Conservation (phyloP, 2,797 vertebrate genomes). For the Chiroxiphia lanceolata region DNA sequence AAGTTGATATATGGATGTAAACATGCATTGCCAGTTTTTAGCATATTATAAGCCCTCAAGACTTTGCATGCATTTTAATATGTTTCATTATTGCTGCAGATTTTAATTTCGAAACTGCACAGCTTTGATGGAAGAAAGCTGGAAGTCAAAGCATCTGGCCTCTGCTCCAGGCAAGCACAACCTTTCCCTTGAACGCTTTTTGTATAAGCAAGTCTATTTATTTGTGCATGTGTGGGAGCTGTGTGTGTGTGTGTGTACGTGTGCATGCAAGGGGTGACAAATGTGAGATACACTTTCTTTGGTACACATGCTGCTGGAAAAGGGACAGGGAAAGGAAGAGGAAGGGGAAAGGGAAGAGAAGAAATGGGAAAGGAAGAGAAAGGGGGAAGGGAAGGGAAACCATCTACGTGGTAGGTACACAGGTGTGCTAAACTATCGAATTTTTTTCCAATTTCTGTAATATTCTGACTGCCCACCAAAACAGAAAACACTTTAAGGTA, state of each 20-base stretch:
- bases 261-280: background rate
- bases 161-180: conserved; percentile 75
- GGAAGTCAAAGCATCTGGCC: conserved; percentile 82
- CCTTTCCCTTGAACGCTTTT: conserved; percentile 74
- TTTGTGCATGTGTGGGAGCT: conserved; percentile 1
- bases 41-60: conserved; percentile 93
- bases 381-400: rapidly evolving
- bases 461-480: background rate
- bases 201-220: conserved; percentile 68
- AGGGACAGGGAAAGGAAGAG: too few species aligned
- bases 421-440: background rate
- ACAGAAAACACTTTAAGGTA: background rate
- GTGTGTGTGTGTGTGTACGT: background rate
- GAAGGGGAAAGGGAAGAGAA: rapidly evolving
- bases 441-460: background rate
- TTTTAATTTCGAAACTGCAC: conserved; percentile 91
- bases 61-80: conserved; percentile 96
- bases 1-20: conserved; percentile 88
- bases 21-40: conserved; percentile 86
- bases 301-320: background rate
- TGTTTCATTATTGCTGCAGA: conserved; percentile 92
- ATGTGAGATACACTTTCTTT: conserved; percentile 38
- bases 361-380: rapidly evolving
- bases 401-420: background rate
- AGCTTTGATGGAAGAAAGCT: conserved; percentile 85